Conservation (phyloP, 2,113 vertebrate species). For the Salvator merianae region DNA sequence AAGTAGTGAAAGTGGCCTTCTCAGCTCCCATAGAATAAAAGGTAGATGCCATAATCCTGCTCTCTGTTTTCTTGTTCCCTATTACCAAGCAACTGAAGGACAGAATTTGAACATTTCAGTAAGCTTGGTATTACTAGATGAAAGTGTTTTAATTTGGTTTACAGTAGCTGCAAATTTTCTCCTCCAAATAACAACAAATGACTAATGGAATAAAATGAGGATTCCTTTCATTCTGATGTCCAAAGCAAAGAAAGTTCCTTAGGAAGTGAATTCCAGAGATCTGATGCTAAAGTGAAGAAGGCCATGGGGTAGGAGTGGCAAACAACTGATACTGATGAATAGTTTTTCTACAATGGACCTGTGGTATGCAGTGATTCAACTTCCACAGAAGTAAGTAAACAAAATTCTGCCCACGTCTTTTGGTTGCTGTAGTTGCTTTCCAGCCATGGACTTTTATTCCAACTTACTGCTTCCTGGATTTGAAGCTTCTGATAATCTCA, state of each 20-base stretch:
- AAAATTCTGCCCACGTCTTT: too few relatives aligned
- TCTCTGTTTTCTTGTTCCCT: not conserved
- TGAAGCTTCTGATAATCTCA: too few relatives aligned
- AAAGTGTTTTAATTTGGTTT: not conserved
- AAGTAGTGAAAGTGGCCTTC: too few relatives aligned
- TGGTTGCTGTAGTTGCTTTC: too few relatives aligned
- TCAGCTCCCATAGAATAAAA: not conserved
- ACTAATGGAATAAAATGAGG: not conserved
- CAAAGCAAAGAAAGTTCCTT: not conserved
- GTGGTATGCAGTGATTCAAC: too few relatives aligned
- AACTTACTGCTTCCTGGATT: too few relatives aligned
- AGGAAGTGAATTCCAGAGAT: not conserved
- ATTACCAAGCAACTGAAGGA: not conserved
- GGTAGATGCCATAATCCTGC: not conserved
- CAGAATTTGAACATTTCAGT: not conserved
- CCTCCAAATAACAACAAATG: not conserved
- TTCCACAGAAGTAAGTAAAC: too few relatives aligned
- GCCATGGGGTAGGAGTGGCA: too few relatives aligned
- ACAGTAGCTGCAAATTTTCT: not conserved
- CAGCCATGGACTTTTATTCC: too few relatives aligned
- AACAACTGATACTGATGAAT: too few relatives aligned
- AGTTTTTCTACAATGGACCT: too few relatives aligned
- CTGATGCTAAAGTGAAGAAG: not conserved
- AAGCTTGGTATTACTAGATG: not conserved
- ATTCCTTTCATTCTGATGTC: not conserved